phyloP scores from a whole-genome alignment of 2,888 invertebrate genomes.

The Diarsia dahlii region DNA sequence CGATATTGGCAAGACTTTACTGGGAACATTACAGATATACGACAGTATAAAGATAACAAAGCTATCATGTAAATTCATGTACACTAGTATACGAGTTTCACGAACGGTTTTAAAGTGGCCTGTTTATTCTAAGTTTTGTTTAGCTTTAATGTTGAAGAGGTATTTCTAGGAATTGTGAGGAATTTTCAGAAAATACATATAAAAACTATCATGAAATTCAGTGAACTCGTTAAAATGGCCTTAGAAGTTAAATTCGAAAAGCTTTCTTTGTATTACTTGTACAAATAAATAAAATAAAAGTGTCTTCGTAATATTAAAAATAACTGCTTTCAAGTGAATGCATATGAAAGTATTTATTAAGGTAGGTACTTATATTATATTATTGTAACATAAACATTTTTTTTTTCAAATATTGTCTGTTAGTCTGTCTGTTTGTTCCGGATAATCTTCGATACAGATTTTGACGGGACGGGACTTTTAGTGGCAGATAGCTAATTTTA shows the following conservation, averaged over 20 bases:
- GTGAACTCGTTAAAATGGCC: background rate
- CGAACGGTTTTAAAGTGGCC: slow-evolving; percentile 65
- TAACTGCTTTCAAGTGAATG: too few species aligned
- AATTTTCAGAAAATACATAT: background rate
- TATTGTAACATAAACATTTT: too few species aligned
- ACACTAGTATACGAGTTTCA: slow-evolving; percentile 66
- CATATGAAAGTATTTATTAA: too few species aligned
- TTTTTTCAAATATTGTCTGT: too few species aligned
- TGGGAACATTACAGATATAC: slow-evolving; percentile 58
- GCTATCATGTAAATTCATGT: slow-evolving; percentile 64
- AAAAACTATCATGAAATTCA: background rate
- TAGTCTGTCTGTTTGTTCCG: too few species aligned
- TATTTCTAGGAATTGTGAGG: background rate
- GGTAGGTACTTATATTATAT: too few species aligned
- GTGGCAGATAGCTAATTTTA: too few species aligned
- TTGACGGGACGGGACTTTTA: too few species aligned
- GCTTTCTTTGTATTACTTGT: background rate
- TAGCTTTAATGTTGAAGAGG: background rate
- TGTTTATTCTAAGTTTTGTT: slow-evolving; percentile 63
- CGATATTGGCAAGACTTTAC: slow-evolving; percentile 72
- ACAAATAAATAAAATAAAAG: too few species aligned
- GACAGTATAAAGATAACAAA: slow-evolving; percentile 64
- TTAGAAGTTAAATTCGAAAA: background rate
- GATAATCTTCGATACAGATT: too few species aligned
- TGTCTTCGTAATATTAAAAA: too few species aligned